Percentiles rank a stretch among this genome's conserved stretches.
These are phyloP conservation scores for Cryptocheilus praepositus DNA, from an alignment of 2,888 invertebrate species.

Conservation along the genomic window DNA sequence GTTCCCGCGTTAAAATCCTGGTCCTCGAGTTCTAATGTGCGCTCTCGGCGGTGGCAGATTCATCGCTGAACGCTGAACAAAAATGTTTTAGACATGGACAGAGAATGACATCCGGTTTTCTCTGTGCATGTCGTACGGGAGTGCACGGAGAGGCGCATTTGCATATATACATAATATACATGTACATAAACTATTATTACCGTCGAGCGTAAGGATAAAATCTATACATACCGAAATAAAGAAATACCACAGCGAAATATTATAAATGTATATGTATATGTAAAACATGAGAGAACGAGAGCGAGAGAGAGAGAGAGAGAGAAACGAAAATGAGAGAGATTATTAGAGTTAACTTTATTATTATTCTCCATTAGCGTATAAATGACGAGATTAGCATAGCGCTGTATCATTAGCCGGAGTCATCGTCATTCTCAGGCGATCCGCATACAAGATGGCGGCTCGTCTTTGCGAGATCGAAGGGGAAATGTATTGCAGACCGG, in stretches of 20 bases:
- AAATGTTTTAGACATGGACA: not conserved
- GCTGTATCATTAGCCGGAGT: no score
- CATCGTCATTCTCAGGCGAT: no score
- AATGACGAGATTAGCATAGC: no score
- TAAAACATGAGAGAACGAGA: slow-evolving; percentile 17
- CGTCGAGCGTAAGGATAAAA: slow-evolving; percentile 63
- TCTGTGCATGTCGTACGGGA: not conserved
- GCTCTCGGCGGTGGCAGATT: not conserved
- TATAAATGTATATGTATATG: slow-evolving; percentile 29
- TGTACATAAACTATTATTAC: slow-evolving; percentile 65
- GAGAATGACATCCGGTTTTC: no score
- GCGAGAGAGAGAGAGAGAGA: slow-evolving; percentile 15
- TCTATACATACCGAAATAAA: slow-evolving; percentile 38
- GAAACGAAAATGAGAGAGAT: slow-evolving; percentile 26
- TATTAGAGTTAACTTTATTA: slow-evolving; percentile 26
- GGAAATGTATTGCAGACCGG: no score
- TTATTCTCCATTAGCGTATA: slow-evolving; percentile 16
- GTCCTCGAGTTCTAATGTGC: slow-evolving; percentile 17
- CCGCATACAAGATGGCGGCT: no score
- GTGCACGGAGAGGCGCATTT: slow-evolving; percentile 32
- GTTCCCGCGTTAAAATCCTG: slow-evolving; percentile 1
- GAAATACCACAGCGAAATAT: slow-evolving; percentile 21
- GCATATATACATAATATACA: slow-evolving; percentile 49
- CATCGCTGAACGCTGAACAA: not conserved
- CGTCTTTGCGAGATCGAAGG: no score